Evolutionary conservation across 2,888 invertebrate species (phyloP), one percentile per base, ranked within the genome.

Genomic region (Mesorhabditis belari): DNA sequence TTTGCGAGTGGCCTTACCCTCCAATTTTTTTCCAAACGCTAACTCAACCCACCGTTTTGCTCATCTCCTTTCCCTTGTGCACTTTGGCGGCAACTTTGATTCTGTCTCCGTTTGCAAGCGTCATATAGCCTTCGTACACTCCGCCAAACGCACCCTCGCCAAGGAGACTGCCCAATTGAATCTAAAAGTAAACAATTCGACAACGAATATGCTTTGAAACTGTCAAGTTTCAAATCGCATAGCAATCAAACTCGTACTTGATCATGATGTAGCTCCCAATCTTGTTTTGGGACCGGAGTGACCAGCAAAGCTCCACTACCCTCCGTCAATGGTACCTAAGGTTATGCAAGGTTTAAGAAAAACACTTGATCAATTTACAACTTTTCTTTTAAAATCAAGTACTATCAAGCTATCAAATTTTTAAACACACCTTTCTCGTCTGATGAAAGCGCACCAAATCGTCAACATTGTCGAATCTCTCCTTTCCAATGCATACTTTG

Each of bases 131-230:
- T 19, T 62, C 62, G 61, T 67, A 68, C 9, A 71, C 73, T n/a
- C 67, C 73, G 6, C 73, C 71, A 51, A 74, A 74, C 9, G 71
- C 71, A 29, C 71, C 73, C 58, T 74, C n/a, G n/a, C n/a, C n/a
- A n/a, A n/a, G n/a, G n/a, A n/a, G n/a, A n/a, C n/a, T n/a, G n/a
- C n/a, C n/a, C n/a, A n/a, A n/a, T n/a, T n/a, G n/a, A n/a, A n/a
- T n/a, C n/a, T n/a, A n/a, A n/a, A n/a, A n/a, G 6, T 12, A 56
- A 19, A 21, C 6, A 44, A 35, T 56, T 6, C 44, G 44, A 44
- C 17, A 56, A 44, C 26, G n/a, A 55, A 55, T 6, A 17, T 12
- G 6, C n/a, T 17, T 21, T 56, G 23, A 56, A 21, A 35, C 5
- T n/a, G 21, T 57, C 44, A 35, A 35, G 2, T n/a, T 35, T 35